phyloP scores from a whole-genome alignment of 2,113 vertebrate genomes.

The Neogobius melanostomus region DNA sequence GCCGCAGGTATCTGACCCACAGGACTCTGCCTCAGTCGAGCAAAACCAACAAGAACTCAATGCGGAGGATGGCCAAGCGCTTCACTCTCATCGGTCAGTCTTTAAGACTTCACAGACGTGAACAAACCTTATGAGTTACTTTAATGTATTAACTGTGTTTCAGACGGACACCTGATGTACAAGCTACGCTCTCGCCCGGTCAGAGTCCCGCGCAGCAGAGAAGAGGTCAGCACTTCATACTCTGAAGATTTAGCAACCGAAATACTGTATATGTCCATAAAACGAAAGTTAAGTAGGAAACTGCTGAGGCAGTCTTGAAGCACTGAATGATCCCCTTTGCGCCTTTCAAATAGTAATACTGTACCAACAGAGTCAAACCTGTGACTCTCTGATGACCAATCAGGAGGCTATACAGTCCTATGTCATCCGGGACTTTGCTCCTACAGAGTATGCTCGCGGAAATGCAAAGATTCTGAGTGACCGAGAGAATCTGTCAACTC shows the following conservation, averaged over 20 bases:
- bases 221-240: constrained; percentile 40
- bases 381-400: too few relatives aligned
- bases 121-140: neutral
- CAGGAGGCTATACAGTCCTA: too few relatives aligned
- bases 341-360: too few relatives aligned
- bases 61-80: constrained; percentile 62
- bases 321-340: too few relatives aligned
- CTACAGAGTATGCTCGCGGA: too few relatives aligned
- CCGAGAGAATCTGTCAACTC: too few relatives aligned
- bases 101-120: neutral
- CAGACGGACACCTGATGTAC: constrained; percentile 67
- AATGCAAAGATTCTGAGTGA: too few relatives aligned
- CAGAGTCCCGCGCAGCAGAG: constrained; percentile 61
- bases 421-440: too few relatives aligned
- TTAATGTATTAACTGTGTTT: constrained; percentile 10
- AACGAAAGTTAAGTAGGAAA: too few relatives aligned
- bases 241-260: neutral
- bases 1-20: constrained; percentile 56
- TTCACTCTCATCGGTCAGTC: constrained; percentile 55
- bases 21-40: constrained; percentile 41
- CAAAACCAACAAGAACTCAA: constrained; percentile 35
- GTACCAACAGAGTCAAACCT: too few relatives aligned
- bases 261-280: too few relatives aligned
- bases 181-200: constrained; percentile 42
- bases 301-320: too few relatives aligned